phyloP scores from a whole-genome alignment of 2,888 invertebrate genomes.

The Scaptomyza cyrtandrae region DNA sequence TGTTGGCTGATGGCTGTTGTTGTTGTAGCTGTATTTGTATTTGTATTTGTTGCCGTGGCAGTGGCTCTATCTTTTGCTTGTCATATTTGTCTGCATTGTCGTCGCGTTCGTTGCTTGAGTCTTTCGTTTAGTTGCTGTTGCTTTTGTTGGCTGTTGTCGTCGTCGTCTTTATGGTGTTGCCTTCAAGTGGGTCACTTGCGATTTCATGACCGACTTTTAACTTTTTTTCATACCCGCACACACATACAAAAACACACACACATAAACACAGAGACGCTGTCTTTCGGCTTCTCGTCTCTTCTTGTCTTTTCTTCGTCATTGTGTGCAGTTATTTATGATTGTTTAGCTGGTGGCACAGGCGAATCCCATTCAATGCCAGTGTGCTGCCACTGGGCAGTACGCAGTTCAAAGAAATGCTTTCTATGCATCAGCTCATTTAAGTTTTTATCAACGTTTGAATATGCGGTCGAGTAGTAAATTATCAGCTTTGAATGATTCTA shows the following conservation, averaged over 20 bases:
- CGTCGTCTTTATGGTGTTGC: constrained; percentile 57
- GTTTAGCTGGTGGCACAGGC: constrained; percentile 57
- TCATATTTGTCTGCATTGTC: constrained; percentile 74
- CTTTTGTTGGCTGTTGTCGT: constrained; percentile 15
- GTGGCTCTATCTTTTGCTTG: constrained; percentile 68
- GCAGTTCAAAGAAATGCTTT: constrained; percentile 60
- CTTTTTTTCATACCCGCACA: constrained; percentile 32
- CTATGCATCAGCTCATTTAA: constrained; percentile 32
- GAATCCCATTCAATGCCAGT: constrained; percentile 60
- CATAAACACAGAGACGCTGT: constrained; percentile 14
- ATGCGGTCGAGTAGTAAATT: neutral
- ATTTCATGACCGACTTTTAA: constrained; percentile 84
- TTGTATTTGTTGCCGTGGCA: constrained; percentile 51
- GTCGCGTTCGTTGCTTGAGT: constrained; percentile 75
- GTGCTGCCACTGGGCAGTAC: constrained; percentile 19
- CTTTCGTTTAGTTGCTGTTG: constrained; percentile 64
- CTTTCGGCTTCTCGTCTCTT: constrained; percentile 21
- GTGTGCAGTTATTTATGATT: constrained; percentile 73
- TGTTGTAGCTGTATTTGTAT: constrained; percentile 2
- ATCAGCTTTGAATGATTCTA: constrained; percentile 5
- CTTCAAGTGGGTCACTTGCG: constrained; percentile 84
- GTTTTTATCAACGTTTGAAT: constrained; percentile 7
- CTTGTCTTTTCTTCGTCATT: constrained; percentile 36
- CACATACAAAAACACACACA: neutral
- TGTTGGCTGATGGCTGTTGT: neutral